Conservation (phyloP, 1,140 invertebrate genomes). For the Mya arenaria region DNA sequence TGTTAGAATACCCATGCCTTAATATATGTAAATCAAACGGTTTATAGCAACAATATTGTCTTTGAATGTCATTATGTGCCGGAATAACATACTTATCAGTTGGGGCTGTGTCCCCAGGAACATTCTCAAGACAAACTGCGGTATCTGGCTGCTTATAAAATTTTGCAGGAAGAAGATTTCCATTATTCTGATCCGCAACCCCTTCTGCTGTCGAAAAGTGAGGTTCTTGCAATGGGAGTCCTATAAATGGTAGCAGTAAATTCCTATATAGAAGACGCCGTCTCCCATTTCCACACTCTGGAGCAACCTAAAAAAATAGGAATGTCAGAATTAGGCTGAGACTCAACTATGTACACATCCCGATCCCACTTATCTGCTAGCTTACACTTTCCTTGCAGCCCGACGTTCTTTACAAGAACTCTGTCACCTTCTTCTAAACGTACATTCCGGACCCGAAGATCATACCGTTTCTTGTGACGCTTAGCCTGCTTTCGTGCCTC, state of each 20-base stretch:
- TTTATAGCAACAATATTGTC: too few species aligned
- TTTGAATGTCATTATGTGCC: too few species aligned
- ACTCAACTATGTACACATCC: constrained; percentile 35
- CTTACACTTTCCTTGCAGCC: neutral
- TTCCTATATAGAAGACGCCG: constrained; percentile 24
- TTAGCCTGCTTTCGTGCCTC: neutral
- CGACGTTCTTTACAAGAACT: neutral
- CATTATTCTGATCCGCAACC: too few species aligned
- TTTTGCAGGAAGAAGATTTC: too few species aligned
- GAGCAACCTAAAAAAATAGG: neutral
- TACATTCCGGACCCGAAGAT: neutral
- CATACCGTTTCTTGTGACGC: constrained; percentile 4
- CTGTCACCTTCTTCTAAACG: neutral
- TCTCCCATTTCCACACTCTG: neutral
- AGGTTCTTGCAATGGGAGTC: neutral
- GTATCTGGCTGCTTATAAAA: too few species aligned
- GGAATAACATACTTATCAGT: too few species aligned
- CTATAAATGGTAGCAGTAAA: constrained; percentile 25
- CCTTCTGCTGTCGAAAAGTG: neutral
- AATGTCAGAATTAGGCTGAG: constrained; percentile 36
- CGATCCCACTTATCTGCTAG: constrained; percentile 49
- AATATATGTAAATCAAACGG: too few species aligned
- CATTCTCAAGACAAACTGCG: too few species aligned
- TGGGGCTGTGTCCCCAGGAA: too few species aligned
- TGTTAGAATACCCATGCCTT: too few species aligned